Evolutionary conservation across 2,797 vertebrate species (phyloP).

Genomic region (Ispidina lecontei): DNA sequence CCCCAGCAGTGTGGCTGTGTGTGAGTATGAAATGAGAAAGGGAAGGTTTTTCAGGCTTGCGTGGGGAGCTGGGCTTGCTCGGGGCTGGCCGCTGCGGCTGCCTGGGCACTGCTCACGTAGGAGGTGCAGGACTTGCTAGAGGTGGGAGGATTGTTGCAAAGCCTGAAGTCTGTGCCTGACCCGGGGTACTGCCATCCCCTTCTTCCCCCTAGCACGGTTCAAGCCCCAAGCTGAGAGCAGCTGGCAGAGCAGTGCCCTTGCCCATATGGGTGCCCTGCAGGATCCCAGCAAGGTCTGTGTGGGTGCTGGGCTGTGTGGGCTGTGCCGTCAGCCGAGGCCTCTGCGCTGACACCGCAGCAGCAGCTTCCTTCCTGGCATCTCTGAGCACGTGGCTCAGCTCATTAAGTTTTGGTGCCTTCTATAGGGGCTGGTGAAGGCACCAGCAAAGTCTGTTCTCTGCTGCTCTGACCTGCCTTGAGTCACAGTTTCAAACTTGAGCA

Average conservation of each 20-base stretch:
- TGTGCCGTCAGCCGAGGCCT: neutral
- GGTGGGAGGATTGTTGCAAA: neutral
- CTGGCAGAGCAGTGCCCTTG: neutral
- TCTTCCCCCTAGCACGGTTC: neutral
- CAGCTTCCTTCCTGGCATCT: neutral
- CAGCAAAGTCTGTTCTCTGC: neutral
- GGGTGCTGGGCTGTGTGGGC: neutral
- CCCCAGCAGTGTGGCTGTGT: neutral
- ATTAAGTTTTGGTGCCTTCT: neutral
- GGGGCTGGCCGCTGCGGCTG: fast-evolving
- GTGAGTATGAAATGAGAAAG: neutral
- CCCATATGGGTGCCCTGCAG: neutral
- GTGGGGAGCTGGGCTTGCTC: neutral
- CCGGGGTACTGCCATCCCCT: fast-evolving
- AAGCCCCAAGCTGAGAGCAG: neutral
- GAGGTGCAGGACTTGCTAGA: neutral
- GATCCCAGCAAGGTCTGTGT: neutral
- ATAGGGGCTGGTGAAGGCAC: neutral
- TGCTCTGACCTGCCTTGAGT: neutral
- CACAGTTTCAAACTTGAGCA: neutral
- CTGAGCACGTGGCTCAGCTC: neutral
- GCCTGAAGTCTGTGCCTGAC: neutral
- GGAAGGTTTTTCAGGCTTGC: neutral
- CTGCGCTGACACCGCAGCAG: neutral
- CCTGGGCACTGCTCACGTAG: neutral